Evolutionary conservation across 2,888 invertebrate genomes (phyloP).

Genomic region (Micoletzkya japonica): DNA sequence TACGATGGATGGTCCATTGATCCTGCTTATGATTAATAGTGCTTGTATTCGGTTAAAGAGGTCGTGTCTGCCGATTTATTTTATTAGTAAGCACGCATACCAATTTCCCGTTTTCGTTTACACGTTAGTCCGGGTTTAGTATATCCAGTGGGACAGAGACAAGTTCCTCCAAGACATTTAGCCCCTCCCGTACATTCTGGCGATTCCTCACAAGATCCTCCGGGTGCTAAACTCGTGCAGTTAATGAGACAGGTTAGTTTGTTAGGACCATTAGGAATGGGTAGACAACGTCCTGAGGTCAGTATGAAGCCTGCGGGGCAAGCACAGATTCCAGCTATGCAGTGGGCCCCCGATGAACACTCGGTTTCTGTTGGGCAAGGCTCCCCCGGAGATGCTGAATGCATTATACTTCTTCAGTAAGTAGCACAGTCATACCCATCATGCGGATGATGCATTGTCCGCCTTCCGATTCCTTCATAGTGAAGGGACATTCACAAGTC

Average conservation of each 20-base stretch:
- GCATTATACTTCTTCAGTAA: neutral
- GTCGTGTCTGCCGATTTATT: neutral
- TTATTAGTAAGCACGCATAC: neutral
- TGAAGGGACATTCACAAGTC: slow-evolving; percentile 39
- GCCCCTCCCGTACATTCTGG: slow-evolving; percentile 39
- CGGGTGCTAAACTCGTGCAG: slow-evolving; percentile 10
- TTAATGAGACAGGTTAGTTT: slow-evolving; percentile 3
- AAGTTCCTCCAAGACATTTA: slow-evolving; percentile 38
- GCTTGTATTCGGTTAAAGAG: too few species aligned
- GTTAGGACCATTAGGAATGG: slow-evolving; percentile 26
- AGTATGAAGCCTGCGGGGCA: slow-evolving; percentile 36
- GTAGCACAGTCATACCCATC: neutral
- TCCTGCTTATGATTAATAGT: too few species aligned
- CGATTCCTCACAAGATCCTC: slow-evolving; percentile 4
- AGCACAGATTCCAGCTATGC: slow-evolving; percentile 38
- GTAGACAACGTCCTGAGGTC: slow-evolving; percentile 26
- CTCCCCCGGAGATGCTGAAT: slow-evolving; percentile 50
- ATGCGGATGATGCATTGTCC: slow-evolving; percentile 32
- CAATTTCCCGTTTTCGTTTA: slow-evolving; percentile 29
- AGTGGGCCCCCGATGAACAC: slow-evolving; percentile 43
- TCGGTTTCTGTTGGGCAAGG: slow-evolving; percentile 38
- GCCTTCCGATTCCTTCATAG: slow-evolving; percentile 32
- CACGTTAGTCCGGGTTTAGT: slow-evolving; percentile 37
- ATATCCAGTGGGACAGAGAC: slow-evolving; percentile 44
- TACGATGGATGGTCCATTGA: too few species aligned